Evolutionary conservation across 2,888 invertebrate genomes (phyloP).

Genomic region (Didymodactylos carnosus): DNA sequence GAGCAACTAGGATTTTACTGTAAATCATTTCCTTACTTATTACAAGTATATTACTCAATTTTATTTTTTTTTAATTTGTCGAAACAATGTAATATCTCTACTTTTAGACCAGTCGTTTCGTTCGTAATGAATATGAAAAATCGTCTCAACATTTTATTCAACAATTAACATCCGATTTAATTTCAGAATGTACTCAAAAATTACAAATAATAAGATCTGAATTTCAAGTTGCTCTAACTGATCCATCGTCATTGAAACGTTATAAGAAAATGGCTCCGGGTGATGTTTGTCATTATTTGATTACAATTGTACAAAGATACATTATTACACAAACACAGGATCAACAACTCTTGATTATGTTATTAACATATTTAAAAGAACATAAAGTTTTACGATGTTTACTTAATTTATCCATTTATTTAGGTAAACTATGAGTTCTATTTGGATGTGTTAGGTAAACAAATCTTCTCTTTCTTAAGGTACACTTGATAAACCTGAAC

Average conservation of each 20-base stretch:
- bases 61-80: neutral
- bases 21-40: neutral
- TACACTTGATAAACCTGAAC: neutral
- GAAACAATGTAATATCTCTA: neutral
- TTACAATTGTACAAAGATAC: neutral
- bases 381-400: neutral
- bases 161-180: too few species aligned
- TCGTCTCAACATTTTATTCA: too few species aligned
- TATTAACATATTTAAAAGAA: neutral
- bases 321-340: neutral
- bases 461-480: too few species aligned
- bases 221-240: neutral
- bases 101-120: neutral
- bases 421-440: too few species aligned
- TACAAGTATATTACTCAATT: neutral
- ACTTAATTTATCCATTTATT: neutral
- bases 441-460: too few species aligned
- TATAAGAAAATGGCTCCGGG: neutral
- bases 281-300: neutral
- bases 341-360: neutral
- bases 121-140: neutral
- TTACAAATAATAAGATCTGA: neutral
- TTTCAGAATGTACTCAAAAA: neutral
- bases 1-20: neutral
- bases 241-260: neutral